Evolutionary conservation across 2,113 vertebrate genomes (phyloP), one percentile per base, ranked within the genome.

Genomic region (Todiramphus chloris): DNA sequence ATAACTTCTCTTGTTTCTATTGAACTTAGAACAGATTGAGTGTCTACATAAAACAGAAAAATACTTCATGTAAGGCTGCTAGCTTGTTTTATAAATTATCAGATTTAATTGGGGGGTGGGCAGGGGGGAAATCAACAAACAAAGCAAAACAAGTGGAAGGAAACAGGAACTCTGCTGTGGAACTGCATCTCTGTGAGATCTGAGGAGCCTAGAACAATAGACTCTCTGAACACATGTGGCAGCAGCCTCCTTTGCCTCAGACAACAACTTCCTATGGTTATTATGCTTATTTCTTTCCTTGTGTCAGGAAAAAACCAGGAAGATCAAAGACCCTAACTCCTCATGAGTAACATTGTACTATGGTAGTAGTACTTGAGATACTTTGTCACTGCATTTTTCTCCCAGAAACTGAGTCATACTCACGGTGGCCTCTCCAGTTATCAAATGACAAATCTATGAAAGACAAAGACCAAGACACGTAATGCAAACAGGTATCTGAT

Each of bases 321-420:
- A 67, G 14, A 64, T 35, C 20, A 41, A 67, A 70, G 11, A 8
- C 33, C 12, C 33, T 18, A n/a, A n/a, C n/a, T 85, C 25, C 39
- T 74, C 23, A 13, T 46, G 17, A 77, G 21, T 41, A 48, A 11
- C 55, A 24, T 10, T 0, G 0, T 44, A 39, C 14, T 19, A 2
- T 13, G 15, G 19, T 53, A 41, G 19, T 53, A 41, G 16, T 9
- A 43, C 31, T 67, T 59, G 31, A 62, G n/a, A 63, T 60, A 6
- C 10, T 91, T 74, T 80, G 17, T 10, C 9, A 19, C 48, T 18
- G 25, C 33, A 12, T 73, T 68, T 79, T 85, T n/a, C 20, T 62
- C 5, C 28, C 11, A 43, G 56, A 20, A 80, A 76, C 9, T 23
- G 51, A 67, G 15, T 28, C 21, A 13, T 4, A 3, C 16, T 68